Base-by-base conservation (phyloP, 2,888 invertebrate genomes). In the Lepidochrysops patricia region DNA sequence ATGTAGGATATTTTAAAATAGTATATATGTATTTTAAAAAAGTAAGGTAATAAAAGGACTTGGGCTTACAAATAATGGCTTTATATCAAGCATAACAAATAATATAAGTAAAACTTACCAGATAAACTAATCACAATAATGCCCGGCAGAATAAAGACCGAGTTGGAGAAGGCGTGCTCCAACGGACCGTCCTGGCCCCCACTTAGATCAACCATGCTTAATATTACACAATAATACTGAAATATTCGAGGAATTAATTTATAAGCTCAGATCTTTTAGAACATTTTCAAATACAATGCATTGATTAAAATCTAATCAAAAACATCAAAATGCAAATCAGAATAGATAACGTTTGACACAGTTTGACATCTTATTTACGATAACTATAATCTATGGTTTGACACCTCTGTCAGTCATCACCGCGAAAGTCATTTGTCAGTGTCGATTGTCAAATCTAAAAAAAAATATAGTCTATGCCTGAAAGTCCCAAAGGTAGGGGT, bases 121-220 rank as follows among this genome's bases (percentile, higher is more conserved):
- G 95, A 92, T 75, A 97, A 90, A 68, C 93, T 91, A 68, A 94
- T 85, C 69, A 96, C 93, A 67, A 97, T 91, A 68, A 96, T 92
- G 58, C 94, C 96, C 68, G 97, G 96, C 71, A 97, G 76, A 70
- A 97, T 94, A 80, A 97, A 97, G 68, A 97, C 95, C 49, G 93
- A 89, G 84, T 97, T 96, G 66, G 96, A 95, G 85, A 97, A 96
- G 68, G 95, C 95, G 82, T 96, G 95, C 79, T 96, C 95, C 72
- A 95, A 91, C 0, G 95, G 95, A 5, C 94, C 94, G 70, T 95
- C 95, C 62, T 93, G 91, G 56, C 94, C 93, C 23, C 94, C 94
- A 64, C 95, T 93, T 72, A 96, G 90, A 83, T 97, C 96, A 66
- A 96, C 96, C 97, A 97, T 97, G 79, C 80, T 91, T 35, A 35